Base-by-base conservation (phyloP, 2,113 vertebrate genomes). In the Piaya cayana region DNA sequence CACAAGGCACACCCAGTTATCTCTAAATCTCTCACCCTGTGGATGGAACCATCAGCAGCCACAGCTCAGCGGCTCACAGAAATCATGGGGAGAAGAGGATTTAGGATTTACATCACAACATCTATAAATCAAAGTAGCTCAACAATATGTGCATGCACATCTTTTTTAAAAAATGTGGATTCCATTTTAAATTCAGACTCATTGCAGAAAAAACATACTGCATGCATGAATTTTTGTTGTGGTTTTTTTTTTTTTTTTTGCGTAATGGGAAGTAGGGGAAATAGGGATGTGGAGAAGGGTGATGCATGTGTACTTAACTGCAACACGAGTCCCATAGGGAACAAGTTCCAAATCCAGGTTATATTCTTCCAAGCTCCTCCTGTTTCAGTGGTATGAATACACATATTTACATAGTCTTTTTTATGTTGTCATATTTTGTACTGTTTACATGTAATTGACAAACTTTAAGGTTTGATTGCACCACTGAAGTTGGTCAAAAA, bases 111-210 rank as follows among this genome's bases (percentile, higher is more conserved):
- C 77, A 64, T 65, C 21, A 49, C n/a, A 77, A 72, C 53, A 58
- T 45, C 65, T 86, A 45, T 77, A 93, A 90, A 95, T 94, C 64
- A 86, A 78, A 92, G 59, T 25, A 86, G 72, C 42, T 88, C 86
- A 83, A 55, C n/a, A 58, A 29, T 18, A 60, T 58, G 17, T 55
- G 34, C 37, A 77, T n/a, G 7, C 13, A 34, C 16, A 30, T 23
- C 0, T 60, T 45, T 82, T 82, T 42, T 43, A 23, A 39, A 60
- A 88, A 78, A 53, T 23, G 32, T 64, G 36, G 15, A 76, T 80
- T 62, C 5, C 1, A 0, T 52, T 93, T 69, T 43, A 64, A 93
- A 93, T 29, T 18, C 12, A 90, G 49, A 53, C 8, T 74, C 37
- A 39, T 70, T 43, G n/a, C 25, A 45, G 55, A 65, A 82, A 86